A percentile compares a stretch with the other conserved stretches of the same genome.
These are phyloP conservation scores for Melanotaenia trifasciata DNA, from an alignment of 2,797 vertebrate species.

Conservation along the genomic window DNA sequence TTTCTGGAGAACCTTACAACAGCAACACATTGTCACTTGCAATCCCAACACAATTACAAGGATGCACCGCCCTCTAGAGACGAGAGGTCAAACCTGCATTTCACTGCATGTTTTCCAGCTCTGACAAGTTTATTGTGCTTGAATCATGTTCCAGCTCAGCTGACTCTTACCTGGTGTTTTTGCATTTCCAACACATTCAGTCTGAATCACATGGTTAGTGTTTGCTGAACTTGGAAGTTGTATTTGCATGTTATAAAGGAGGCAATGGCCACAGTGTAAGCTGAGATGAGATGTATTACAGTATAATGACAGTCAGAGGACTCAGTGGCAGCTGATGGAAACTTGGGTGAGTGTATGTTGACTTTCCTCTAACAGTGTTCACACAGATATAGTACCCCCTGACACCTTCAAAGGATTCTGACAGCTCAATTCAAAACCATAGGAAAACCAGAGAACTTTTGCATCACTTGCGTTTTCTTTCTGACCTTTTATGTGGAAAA, in stretches of 20 bases:
- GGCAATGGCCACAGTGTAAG: slow-evolving; percentile 45
- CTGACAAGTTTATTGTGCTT: background rate
- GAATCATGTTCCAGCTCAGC: background rate
- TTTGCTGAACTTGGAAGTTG: slow-evolving; percentile 11
- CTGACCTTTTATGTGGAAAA: background rate
- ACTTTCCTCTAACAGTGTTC: slow-evolving; percentile 21
- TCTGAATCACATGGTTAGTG: background rate
- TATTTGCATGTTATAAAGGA: slow-evolving; percentile 16
- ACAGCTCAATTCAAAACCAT: slow-evolving; percentile 30
- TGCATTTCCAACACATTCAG: slow-evolving; percentile 1
- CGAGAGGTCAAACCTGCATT: slow-evolving; percentile 29
- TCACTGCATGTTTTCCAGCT: background rate
- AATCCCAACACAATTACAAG: background rate
- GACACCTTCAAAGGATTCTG: background rate
- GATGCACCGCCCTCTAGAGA: slow-evolving; percentile 52
- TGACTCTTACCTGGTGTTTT: background rate
- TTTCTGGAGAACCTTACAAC: background rate
- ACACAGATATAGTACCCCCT: slow-evolving; percentile 27
- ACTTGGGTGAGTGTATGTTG: slow-evolving; percentile 49
- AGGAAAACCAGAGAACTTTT: background rate
- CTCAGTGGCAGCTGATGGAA: slow-evolving; percentile 71
- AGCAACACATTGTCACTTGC: slow-evolving; percentile 6
- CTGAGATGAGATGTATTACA: slow-evolving; percentile 49
- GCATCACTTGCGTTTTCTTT: background rate
- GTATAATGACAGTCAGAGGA: slow-evolving; percentile 58